These are phyloP conservation scores for Pandemis corylana DNA, from an alignment of 2,888 invertebrate species.

Conservation along the genomic window DNA sequence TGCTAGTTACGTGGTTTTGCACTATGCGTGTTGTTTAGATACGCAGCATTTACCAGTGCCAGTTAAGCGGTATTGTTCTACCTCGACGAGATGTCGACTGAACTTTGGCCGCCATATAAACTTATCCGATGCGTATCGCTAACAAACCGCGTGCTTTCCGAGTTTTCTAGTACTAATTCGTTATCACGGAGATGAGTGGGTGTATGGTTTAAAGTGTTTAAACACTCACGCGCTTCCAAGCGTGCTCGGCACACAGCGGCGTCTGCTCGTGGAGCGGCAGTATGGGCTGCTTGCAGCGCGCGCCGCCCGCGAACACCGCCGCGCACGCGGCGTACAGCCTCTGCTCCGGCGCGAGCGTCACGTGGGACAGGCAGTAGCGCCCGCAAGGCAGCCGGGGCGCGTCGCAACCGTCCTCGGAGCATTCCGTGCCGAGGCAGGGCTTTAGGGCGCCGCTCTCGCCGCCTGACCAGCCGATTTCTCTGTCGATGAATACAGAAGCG, in stretches of 20 bases:
- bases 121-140: too few relatives aligned
- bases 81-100: too few relatives aligned
- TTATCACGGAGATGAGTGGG: too few relatives aligned
- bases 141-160: too few relatives aligned
- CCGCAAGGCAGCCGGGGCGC: slow-evolving; percentile 89
- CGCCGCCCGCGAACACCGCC: slow-evolving; percentile 80
- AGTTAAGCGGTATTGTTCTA: too few relatives aligned
- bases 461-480: slow-evolving; percentile 71
- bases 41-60: too few relatives aligned
- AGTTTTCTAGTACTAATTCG: too few relatives aligned
- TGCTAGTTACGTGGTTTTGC: too few relatives aligned
- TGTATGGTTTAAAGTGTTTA: too few relatives aligned
- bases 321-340: slow-evolving; percentile 85
- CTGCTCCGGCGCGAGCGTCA: slow-evolving; percentile 94
- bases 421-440: slow-evolving; percentile 47
- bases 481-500: slow-evolving; percentile 42
- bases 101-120: too few relatives aligned
- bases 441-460: slow-evolving; percentile 61
- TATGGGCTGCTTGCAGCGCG: slow-evolving; percentile 77
- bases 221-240: slow-evolving; percentile 88
- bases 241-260: slow-evolving; percentile 94
- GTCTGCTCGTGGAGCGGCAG: slow-evolving; percentile 84
- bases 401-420: slow-evolving; percentile 64
- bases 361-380: slow-evolving; percentile 93
- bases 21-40: too few relatives aligned